Percentiles rank a stretch among this genome's conserved stretches.
Evolutionary conservation across 30 jellyfish, hydroid and myxozoan species (phyloP).

Genomic region (Calvadosia cruxmelitensis): DNA sequence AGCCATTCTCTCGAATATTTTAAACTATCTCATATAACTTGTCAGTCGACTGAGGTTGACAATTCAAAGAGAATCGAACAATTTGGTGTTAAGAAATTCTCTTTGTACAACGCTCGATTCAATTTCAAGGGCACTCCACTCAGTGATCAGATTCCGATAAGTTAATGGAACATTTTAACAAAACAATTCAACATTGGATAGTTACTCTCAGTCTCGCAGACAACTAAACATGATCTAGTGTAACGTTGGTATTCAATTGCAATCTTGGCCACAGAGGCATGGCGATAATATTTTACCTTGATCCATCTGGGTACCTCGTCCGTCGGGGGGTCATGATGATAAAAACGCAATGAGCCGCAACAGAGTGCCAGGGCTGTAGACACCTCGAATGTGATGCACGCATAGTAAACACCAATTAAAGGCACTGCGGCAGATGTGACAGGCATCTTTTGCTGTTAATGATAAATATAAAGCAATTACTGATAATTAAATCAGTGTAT

Average conservation of each 20-base stretch:
- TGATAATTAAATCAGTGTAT: too few relatives aligned
- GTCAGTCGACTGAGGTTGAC: too few relatives aligned
- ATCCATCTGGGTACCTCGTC: slow-evolving; percentile 72
- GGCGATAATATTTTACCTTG: slow-evolving; percentile 21
- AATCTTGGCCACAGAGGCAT: neutral
- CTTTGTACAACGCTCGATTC: too few relatives aligned
- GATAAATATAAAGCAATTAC: neutral
- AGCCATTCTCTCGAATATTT: too few relatives aligned
- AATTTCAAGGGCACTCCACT: too few relatives aligned
- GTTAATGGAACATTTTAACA: too few relatives aligned
- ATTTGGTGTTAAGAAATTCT: too few relatives aligned
- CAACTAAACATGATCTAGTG: neutral
- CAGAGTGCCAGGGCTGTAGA: slow-evolving; percentile 59
- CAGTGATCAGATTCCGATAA: too few relatives aligned
- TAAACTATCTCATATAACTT: too few relatives aligned
- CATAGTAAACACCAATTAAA: slow-evolving; percentile 57
- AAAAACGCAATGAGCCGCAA: slow-evolving; percentile 55
- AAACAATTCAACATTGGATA: too few relatives aligned
- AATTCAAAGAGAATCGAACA: too few relatives aligned
- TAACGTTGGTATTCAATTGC: neutral
- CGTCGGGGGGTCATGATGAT: slow-evolving; percentile 74
- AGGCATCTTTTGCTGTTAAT: slow-evolving; percentile 53
- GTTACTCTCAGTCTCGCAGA: too few relatives aligned
- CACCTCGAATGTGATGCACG: slow-evolving; percentile 61
- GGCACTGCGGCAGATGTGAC: slow-evolving; percentile 57